Evolutionary conservation across 2,888 invertebrate genomes (phyloP).

Genomic region (Tetragonisca angustula): DNA sequence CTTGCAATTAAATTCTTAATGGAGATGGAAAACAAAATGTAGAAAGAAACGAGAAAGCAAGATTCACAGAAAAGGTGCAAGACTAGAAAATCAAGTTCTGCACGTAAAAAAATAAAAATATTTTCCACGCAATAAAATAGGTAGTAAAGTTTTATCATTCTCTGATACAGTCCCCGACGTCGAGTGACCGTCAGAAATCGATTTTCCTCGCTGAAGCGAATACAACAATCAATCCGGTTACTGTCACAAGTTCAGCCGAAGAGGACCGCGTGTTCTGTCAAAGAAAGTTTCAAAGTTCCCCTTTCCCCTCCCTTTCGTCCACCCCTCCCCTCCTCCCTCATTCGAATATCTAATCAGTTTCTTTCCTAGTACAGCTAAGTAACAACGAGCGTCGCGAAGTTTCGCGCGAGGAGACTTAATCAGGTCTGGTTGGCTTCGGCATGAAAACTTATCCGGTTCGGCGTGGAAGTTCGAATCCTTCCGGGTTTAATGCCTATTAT

Average conservation of each 20-base stretch:
- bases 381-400: slow-evolving; percentile 21
- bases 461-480: slow-evolving; percentile 59
- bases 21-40: too few species aligned
- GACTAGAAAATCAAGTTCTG: too few species aligned
- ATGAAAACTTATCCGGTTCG: slow-evolving; percentile 49
- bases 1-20: too few species aligned
- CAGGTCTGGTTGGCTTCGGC: slow-evolving; percentile 30
- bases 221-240: not conserved
- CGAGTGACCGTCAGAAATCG: not conserved
- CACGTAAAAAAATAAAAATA: too few species aligned
- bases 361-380: slow-evolving; percentile 2
- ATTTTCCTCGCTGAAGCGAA: too few species aligned
- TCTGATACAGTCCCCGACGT: too few species aligned
- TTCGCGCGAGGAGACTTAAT: slow-evolving; percentile 46
- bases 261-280: not conserved
- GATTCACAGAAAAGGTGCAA: too few species aligned
- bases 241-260: not conserved
- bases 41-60: too few species aligned
- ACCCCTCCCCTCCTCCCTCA: not conserved
- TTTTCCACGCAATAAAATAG: too few species aligned
- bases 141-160: too few species aligned
- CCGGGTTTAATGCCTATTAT: slow-evolving; percentile 69
- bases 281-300: slow-evolving; percentile 10
- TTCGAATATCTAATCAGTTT: slow-evolving; percentile 31
- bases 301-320: too few species aligned